Evolutionary conservation across 2,113 vertebrate species (phyloP).

Genomic region (Melanotaenia duboulayi): DNA sequence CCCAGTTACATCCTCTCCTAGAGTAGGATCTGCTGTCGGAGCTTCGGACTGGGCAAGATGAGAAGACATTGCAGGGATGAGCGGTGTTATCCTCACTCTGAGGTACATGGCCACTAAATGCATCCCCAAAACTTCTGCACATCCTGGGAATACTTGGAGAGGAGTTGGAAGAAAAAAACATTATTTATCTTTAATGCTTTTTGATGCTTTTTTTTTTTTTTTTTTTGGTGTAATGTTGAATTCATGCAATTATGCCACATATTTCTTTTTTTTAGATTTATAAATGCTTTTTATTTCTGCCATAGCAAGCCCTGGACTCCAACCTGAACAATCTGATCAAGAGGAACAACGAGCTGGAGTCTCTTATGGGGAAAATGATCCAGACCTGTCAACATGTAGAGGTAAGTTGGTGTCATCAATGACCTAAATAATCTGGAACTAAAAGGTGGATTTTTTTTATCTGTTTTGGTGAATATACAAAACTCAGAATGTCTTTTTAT

Average conservation of each 20-base stretch:
- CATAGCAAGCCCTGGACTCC: constrained; percentile 94
- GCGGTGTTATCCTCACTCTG: constrained; percentile 57
- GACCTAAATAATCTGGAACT: not conserved
- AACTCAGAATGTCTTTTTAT: not conserved
- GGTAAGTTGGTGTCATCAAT: constrained; percentile 82
- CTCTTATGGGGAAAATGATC: constrained; percentile 93
- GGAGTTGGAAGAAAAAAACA: not conserved
- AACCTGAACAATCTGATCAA: constrained; percentile 94
- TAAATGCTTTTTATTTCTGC: constrained; percentile 26
- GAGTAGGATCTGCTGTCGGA: constrained; percentile 44
- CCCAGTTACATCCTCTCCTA: constrained; percentile 62
- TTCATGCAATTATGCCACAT: not conserved
- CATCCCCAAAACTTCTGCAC: not conserved
- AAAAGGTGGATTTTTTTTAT: not conserved
- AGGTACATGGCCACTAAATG: constrained; percentile 60
- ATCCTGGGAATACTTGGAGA: not conserved
- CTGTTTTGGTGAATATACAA: not conserved
- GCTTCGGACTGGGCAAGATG: constrained; percentile 66
- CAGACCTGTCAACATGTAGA: constrained; percentile 97
- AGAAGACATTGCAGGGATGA: constrained; percentile 78
- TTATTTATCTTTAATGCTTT: constrained; percentile 19
- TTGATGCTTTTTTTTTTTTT: not conserved
- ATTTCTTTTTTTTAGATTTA: not conserved
- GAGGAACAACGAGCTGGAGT: constrained; percentile 96
- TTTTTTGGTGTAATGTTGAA: not conserved